These are phyloP conservation scores for Oscheius sp. DNA, from an alignment of 1,140 invertebrate genomes.

Conservation along the genomic window DNA sequence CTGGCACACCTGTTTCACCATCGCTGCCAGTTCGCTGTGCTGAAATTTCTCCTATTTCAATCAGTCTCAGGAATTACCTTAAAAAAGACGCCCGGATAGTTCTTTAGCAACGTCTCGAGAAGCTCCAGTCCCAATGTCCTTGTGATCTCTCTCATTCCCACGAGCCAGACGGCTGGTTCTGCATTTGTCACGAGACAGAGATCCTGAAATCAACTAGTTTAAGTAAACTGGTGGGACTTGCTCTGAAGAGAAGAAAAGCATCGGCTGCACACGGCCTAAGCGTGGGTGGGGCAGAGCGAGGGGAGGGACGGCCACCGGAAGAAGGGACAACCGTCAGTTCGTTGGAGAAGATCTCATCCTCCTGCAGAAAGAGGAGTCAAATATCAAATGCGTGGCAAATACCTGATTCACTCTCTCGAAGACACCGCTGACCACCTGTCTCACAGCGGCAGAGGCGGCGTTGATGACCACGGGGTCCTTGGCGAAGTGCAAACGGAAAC, in stretches of 20 bases:
- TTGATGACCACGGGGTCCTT: conserved; percentile 91
- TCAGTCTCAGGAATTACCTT: conserved; percentile 68
- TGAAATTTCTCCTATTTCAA: conserved; percentile 64
- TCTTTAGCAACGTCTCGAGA: conserved; percentile 84
- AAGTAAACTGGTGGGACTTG: conserved; percentile 60
- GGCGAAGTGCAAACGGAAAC: conserved; percentile 88
- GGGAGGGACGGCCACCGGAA: conserved; percentile 17
- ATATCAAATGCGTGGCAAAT: background rate
- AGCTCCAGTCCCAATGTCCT: conserved; percentile 92
- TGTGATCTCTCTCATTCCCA: conserved; percentile 93
- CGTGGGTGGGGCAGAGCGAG: conserved; percentile 63
- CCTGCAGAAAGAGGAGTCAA: conserved; percentile 58
- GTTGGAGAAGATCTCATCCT: conserved; percentile 74
- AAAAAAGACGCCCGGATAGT: conserved; percentile 86
- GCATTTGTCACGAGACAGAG: conserved; percentile 92
- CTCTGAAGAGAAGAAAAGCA: conserved; percentile 90
- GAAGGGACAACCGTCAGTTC: conserved; percentile 64
- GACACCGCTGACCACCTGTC: conserved; percentile 90
- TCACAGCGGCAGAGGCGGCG: conserved; percentile 90
- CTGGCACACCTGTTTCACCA: conserved; percentile 95
- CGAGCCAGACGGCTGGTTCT: conserved; percentile 88
- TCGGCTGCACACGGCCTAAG: conserved; percentile 84
- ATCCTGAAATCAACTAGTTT: conserved; percentile 69
- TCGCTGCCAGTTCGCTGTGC: conserved; percentile 88
- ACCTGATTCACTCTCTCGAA: conserved; percentile 83